Percentiles rank a stretch among this genome's conserved stretches.
Evolutionary conservation across 2,888 invertebrate species (phyloP).

Genomic region (Pediacus dermestoides): DNA sequence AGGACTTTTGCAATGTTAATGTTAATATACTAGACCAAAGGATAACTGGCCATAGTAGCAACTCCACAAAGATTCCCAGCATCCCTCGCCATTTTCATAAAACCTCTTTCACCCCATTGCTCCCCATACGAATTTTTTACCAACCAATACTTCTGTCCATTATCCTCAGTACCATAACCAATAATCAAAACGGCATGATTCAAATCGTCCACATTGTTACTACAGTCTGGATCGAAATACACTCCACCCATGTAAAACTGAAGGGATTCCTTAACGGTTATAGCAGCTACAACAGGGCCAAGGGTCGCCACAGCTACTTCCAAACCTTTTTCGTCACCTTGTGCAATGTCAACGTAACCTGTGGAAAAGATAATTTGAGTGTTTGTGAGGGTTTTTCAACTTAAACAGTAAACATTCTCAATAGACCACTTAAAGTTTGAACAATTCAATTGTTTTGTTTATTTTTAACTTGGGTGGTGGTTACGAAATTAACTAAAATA

Average conservation of each 20-base stretch:
- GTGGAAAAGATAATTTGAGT: constrained; percentile 53
- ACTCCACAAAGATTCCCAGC: constrained; percentile 78
- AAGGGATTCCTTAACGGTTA: constrained; percentile 84
- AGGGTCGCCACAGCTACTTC: constrained; percentile 76
- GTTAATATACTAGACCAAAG: constrained; percentile 61
- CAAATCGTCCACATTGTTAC: constrained; percentile 55
- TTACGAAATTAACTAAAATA: no score
- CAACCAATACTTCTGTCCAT: constrained; percentile 63
- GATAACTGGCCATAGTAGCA: constrained; percentile 76
- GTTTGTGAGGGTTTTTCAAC: no score
- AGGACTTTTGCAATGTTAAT: no score
- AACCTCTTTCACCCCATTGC: constrained; percentile 43
- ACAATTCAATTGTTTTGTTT: no score
- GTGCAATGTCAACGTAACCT: constrained; percentile 71
- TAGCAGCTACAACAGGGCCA: constrained; percentile 84
- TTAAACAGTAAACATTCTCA: no score
- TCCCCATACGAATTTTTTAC: constrained; percentile 67
- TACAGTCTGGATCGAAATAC: constrained; percentile 75
- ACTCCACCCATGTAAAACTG: constrained; percentile 81
- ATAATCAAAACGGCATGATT: constrained; percentile 83
- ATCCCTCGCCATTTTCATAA: constrained; percentile 41
- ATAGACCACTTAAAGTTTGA: no score
- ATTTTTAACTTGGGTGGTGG: no score
- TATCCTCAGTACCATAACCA: constrained; percentile 69
- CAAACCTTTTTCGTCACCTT: constrained; percentile 71